phyloP scores from a whole-genome alignment of 2,888 invertebrate genomes.

The Tiliacea citrago region DNA sequence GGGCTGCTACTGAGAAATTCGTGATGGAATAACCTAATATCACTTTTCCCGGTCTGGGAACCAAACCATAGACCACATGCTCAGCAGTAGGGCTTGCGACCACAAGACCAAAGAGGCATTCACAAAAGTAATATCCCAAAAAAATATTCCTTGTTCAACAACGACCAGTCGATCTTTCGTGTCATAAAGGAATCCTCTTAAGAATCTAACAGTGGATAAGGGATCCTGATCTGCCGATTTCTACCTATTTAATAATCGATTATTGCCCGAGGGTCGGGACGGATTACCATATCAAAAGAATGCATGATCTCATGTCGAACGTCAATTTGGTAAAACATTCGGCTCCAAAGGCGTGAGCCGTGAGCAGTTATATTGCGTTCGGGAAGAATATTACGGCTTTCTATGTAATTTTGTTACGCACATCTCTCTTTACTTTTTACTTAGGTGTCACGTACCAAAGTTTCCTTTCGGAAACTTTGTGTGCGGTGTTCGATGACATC shows the following conservation, averaged over 20 bases:
- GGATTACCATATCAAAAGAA: slow-evolving; percentile 90
- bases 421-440: slow-evolving; percentile 42
- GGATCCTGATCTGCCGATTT: slow-evolving; percentile 82
- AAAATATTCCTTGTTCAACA: slow-evolving; percentile 66
- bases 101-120: neutral
- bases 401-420: slow-evolving; percentile 65
- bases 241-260: slow-evolving; percentile 89
- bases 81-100: neutral
- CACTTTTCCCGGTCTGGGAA: too few relatives aligned
- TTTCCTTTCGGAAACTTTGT: slow-evolving; percentile 52
- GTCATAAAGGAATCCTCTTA: slow-evolving; percentile 81
- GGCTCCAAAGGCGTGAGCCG: slow-evolving; percentile 75
- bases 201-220: slow-evolving; percentile 77
- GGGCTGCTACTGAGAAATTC: too few relatives aligned
- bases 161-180: slow-evolving; percentile 76
- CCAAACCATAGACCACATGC: too few relatives aligned
- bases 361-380: slow-evolving; percentile 75
- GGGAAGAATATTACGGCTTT: slow-evolving; percentile 70
- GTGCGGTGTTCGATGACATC: slow-evolving; percentile 53
- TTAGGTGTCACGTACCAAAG: slow-evolving; percentile 58
- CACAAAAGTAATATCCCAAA: slow-evolving; percentile 60
- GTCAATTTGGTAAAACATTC: slow-evolving; percentile 86
- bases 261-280: slow-evolving; percentile 81
- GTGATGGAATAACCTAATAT: too few relatives aligned
- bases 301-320: slow-evolving; percentile 83